Evolutionary conservation across 2,113 vertebrate species (phyloP), one percentile per base, ranked within the genome.

Genomic region (Xyliphius kryptos): DNA sequence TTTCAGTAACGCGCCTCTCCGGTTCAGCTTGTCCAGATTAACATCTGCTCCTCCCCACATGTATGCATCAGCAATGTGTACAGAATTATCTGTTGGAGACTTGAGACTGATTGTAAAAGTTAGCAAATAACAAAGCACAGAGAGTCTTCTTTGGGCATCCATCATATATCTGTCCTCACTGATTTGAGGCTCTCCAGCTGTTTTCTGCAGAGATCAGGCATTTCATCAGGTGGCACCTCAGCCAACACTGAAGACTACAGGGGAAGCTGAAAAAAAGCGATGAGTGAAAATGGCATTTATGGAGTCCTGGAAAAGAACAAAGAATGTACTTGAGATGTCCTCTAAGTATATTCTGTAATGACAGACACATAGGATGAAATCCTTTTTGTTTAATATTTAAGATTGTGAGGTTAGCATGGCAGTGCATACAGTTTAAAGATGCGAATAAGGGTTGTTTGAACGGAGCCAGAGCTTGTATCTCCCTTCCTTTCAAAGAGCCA

Each of bases 161-260:
- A 52, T 70, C 64, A 44, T 37, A 13, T 49, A 65, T 72, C 74
- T 46, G 26, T 70, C 64, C 19, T n/a, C 54, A 14, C 50, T n/a
- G 36, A 38, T 46, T 52, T 17, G 17, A 19, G 12, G 4, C 21
- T 16, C 48, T 16, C 66, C 72, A 75, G 73, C 68, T 77, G 72
- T 72, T 71, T 55, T 32, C 22, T 26, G 14, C 11, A 50, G 54
- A 50, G 52, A 51, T 22, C 47, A 37, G 55, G 56, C 57, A 48
- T 72, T 70, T 61, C 58, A 22, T 51, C 38, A 66, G 68, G 32
- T 70, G 68, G 65, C 10, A 19, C 21, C 19, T 32, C 43, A 14
- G 44, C 26, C 20, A 21, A n/a, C n/a, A n/a, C n/a, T n/a, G n/a
- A n/a, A 22, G 17, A 9, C 41, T 61, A 21, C 17, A 43, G 54